Base-by-base conservation (phyloP, 2,888 invertebrate species). In the Ophion slaviceki region DNA sequence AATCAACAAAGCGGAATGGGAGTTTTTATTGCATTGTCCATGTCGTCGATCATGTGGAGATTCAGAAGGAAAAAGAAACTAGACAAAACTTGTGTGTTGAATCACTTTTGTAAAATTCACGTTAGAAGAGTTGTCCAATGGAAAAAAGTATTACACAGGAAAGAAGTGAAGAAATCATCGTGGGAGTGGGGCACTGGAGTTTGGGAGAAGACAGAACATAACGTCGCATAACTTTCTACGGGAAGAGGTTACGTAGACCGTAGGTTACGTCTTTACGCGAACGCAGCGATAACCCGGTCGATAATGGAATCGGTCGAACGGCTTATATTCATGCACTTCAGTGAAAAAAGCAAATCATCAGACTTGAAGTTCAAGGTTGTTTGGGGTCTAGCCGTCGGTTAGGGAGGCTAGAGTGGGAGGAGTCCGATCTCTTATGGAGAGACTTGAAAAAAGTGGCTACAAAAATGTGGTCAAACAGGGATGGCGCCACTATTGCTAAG, bases 121-220 rank as follows among this genome's bases (percentile, higher is more conserved):
- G 17, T 40, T 24, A 61, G 61, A 61, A 24, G 45, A 62, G 59
- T 45, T 2, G 32, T 45, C 61, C 62, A 64, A 62, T 62, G 17
- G 47, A 10, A 47, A 47, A 47, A 62, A 28, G 28, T 20, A 53
- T 57, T 71, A 20, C n/a, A 71, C 17, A 71, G 53, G 70, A 71
- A 71, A 47, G 70, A 5, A 17, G 32, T 36, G 17, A 40, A 40
- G 17, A 67, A 64, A 24, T 11, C 32, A 53, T 59, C 20, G 47
- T 47, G n/a, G 24, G 47, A 68, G 68, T 47, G 47, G 68, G 47
- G 47, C 20, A 47, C 53, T 17, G 57, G 32, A 57, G 17, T 7
- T 11, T 24, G 62, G 24, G 7, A 24, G 24, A 47, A 47, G 14
- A 47, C 32, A 32, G 32, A 47, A 47, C 14, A 2, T 28, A 6